These are phyloP conservation scores for Hystrix cristata DNA, from an alignment of 2,113 vertebrate genomes.

Conservation along the genomic window DNA sequence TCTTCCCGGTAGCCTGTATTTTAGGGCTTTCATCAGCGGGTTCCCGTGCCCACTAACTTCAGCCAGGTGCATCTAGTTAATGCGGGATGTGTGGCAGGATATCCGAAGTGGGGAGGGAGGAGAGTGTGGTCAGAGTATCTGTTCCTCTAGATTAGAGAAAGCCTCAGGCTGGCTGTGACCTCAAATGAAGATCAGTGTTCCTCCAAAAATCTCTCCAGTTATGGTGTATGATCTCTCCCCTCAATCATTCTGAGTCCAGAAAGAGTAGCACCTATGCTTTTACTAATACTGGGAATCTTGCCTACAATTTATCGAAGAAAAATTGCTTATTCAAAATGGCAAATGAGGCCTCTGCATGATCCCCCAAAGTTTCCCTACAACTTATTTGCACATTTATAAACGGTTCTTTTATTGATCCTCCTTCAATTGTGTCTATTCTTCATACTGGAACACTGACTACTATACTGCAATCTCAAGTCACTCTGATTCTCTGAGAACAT, in stretches of 20 bases:
- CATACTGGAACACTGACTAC: neutral
- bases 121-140: neutral
- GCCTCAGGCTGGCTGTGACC: neutral
- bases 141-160: neutral
- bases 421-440: neutral
- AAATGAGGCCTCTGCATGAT: neutral
- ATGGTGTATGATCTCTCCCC: neutral
- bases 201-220: neutral
- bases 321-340: conserved; percentile 33
- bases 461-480: neutral
- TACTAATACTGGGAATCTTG: neutral
- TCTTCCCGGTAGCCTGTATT: neutral
- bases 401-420: neutral
- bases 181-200: neutral
- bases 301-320: neutral
- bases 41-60: neutral
- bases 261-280: neutral
- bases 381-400: neutral
- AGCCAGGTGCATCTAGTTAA: neutral
- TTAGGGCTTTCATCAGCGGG: neutral
- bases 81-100: neutral
- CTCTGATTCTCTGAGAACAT: neutral
- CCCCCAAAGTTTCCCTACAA: neutral
- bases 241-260: neutral
- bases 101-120: neutral